Evolutionary conservation across 2,797 vertebrate genomes (phyloP).

Genomic region (Manis crassicaudata): DNA sequence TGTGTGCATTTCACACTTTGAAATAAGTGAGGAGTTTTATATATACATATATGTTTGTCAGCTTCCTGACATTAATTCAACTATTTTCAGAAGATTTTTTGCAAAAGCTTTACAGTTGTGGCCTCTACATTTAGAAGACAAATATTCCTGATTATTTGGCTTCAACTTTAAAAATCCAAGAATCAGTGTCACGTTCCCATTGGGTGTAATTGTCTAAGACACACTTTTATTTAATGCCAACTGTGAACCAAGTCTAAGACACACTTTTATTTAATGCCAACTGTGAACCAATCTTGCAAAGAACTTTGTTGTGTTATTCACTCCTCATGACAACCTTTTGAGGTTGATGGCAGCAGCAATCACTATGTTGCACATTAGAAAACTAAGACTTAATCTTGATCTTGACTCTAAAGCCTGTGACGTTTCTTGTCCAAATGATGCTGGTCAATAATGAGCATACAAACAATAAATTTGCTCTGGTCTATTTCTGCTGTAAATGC

Average conservation of each 20-base stretch:
- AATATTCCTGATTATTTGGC: background rate
- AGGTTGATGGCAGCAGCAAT: background rate
- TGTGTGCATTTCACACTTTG: background rate
- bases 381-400: background rate
- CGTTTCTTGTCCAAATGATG: background rate
- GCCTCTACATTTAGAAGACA: slow-evolving; percentile 10
- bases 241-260: background rate
- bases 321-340: background rate
- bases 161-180: slow-evolving; percentile 20
- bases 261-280: background rate
- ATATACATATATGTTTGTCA: background rate
- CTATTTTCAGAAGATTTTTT: background rate
- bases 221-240: background rate
- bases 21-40: slow-evolving; percentile 65
- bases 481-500: background rate
- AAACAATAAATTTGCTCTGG: background rate
- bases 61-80: background rate
- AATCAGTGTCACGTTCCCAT: background rate
- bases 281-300: background rate
- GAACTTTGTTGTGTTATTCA: background rate
- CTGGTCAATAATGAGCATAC: background rate
- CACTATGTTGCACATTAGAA: background rate
- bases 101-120: background rate
- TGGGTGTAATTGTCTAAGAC: background rate
- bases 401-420: background rate